Base-by-base conservation (phyloP, 2,888 invertebrate genomes). In the Pelosia muscerda region DNA sequence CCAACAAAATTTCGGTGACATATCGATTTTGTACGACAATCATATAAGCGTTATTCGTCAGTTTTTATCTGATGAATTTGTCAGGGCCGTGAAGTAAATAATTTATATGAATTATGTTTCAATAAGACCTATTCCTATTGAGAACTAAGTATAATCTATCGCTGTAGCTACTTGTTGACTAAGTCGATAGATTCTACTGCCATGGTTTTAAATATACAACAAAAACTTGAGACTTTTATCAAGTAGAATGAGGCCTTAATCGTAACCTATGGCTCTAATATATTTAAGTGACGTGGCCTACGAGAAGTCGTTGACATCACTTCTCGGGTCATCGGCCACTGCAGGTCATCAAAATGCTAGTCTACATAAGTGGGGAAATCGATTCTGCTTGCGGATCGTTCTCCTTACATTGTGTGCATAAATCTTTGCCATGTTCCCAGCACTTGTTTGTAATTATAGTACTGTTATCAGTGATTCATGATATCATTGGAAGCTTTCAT, bases 11-110 rank as follows among this genome's bases (percentile, higher is more conserved):
- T 55, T 15, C 55, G 55, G 25, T 55, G 55, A 55, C 55, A 15
- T 25, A 79, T 79, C 74, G 81, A 76, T 81, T 81, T 82, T 83
- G 79, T 82, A 83, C 82, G 77, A 79, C 78, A 79, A 79, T 78
- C 79, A 80, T 76, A 67, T 63, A 73, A 71, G 68, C 65, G 58
- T 76, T 75, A 68, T 70, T 79, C 75, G 69, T 57, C 71, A 81
- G 76, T 81, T 74, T 64, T 70, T 66, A 77, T 71, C 69, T 65
- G 55, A 71, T 72, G 65, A 72, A 73, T 75, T 73, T 69, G 71
- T 72, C 59, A 75, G 80, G 82, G 77, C 80, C 80, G 77, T 76
- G 67, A 74, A 74, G 64, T 73, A 61, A 72, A 71, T 73, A 55
- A 68, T 79, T 74, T 77, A 74, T 72, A 66, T 76, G 60, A 72